These are phyloP conservation scores for Noctua janthina DNA, from an alignment of 2,888 invertebrate genomes.

Conservation along the genomic window DNA sequence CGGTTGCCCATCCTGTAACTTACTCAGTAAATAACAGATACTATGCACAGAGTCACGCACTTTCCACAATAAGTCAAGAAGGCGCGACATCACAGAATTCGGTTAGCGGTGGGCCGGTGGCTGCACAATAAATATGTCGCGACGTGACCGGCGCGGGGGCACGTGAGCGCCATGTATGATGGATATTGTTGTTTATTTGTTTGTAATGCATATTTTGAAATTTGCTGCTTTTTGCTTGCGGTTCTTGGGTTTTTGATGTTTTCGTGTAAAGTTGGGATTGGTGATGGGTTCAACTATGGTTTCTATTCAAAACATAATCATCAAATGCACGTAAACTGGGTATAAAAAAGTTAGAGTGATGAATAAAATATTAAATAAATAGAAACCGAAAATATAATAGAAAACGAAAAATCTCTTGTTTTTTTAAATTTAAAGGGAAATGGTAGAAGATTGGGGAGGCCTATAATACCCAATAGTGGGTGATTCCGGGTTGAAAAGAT, in stretches of 20 bases:
- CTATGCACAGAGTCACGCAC: slow-evolving; percentile 42
- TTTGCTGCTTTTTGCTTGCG: not conserved
- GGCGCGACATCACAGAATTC: slow-evolving; percentile 72
- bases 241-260: not conserved
- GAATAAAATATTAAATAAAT: too few relatives aligned
- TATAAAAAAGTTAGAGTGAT: too few relatives aligned
- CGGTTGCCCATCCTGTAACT: not conserved
- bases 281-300: not conserved
- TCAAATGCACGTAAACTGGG: too few relatives aligned
- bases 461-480: too few relatives aligned
- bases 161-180: slow-evolving; percentile 75
- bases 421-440: too few relatives aligned
- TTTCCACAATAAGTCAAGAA: slow-evolving; percentile 78
- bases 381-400: too few relatives aligned
- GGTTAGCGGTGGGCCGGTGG: slow-evolving; percentile 67
- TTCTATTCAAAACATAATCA: too few relatives aligned
- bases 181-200: slow-evolving; percentile 61
- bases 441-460: too few relatives aligned
- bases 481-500: too few relatives aligned
- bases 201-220: slow-evolving; percentile 26
- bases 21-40: not conserved
- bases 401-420: too few relatives aligned
- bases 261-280: not conserved
- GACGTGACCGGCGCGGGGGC: slow-evolving; percentile 78
- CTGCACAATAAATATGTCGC: slow-evolving; percentile 78